Base-by-base conservation (phyloP, 2,888 invertebrate genomes). In the Coleophora deauratella region DNA sequence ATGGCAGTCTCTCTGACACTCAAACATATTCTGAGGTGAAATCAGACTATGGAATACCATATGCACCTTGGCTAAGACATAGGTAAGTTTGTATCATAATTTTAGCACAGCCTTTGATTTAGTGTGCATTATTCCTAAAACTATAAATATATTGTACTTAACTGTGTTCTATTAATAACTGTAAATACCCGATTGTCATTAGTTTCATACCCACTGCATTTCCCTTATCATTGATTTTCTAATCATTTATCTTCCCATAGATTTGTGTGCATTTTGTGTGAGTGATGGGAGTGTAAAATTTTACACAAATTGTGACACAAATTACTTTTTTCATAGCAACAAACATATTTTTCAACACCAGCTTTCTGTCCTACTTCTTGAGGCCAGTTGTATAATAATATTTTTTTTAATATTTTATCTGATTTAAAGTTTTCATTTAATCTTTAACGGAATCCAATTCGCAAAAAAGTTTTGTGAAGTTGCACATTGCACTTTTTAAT, bases 21-120 rank as follows among this genome's bases (percentile, higher is more conserved):
- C 93, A 94, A 71, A 92, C 92, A 8, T 91, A 90, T 67, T 89
- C 89, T 0, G 90, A 90, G 66, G 89, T 89, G 10, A 90, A 89
- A 54, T 93, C 94, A 32, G 94, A 93, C 62, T 94, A 93, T 64
- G 91, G 92, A 38, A 93, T 93, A 61, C 92, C 93, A 0, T 95
- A 95, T 66, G 92, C 93, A 13, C 93, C 94, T 49, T 95, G 95
- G 95, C 86, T 95, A 61, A 89, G 95, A 68, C 95, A 95, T 76
- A 95, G 95, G 89, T 90, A 79, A 62, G 15, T 54, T 49, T 21
- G 3, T 21, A 21, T 21, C 6, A 21, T 44, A 50, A 44, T 32
- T 32, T 32, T 32, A 10, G 3, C 2, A 32, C 11, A 32, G 32
- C 3, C 8, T 32, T 32, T 32, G 3, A 6, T 32, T 32, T 32